Evolutionary conservation across 1,140 invertebrate genomes (phyloP), one percentile per base, ranked within the genome.

Genomic region (Drosophila sproati): DNA sequence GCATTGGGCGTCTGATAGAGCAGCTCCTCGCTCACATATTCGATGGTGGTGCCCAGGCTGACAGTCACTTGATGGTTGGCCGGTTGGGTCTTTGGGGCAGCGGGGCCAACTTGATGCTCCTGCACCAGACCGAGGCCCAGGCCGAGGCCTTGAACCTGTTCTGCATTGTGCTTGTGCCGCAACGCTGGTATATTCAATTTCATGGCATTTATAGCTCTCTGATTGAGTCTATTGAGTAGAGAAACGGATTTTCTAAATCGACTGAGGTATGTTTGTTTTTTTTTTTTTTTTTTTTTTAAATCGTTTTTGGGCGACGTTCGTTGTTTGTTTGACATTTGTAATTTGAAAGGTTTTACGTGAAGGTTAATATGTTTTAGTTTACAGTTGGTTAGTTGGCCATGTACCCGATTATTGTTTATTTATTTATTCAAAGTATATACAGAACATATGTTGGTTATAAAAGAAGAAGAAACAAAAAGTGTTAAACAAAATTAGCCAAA

Each of bases 201-300:
- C 83, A 92, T 92, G 55, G 81, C 83, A 73, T 91, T 92, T 74
- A 91, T 78, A 75, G 91, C 83, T 87, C 77, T 92, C 64, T 91
- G 90, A 92, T 92, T 92, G 59, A 92, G 83, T 91, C 86, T 92
- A 89, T 91, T 92, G 70, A 92, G 89, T 80, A 92, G 90, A 91
- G 91, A 92, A 92, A 91, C 80, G 82, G 91, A 91, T 92, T 92
- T 92, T 88, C 90, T 91, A 88, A 92, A 92, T 71, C 91, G 88
- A 78, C 91, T 90, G 56, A 91, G 63, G 75, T 69, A 81, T 73
- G 34, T 73, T 55, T 57, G 60, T 32, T 51, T 62, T 41, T 64
- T 59, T 61, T 69, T 78, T 57, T 29, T 55, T 59, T 59, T 69
- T 56, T 56, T 41, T 43, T 68, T 59, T 12, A 12, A 12, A 59